Evolutionary conservation across 2,113 vertebrate genomes (phyloP), one percentile per base, ranked within the genome.

Genomic region (cat (Felis catus)): DNA sequence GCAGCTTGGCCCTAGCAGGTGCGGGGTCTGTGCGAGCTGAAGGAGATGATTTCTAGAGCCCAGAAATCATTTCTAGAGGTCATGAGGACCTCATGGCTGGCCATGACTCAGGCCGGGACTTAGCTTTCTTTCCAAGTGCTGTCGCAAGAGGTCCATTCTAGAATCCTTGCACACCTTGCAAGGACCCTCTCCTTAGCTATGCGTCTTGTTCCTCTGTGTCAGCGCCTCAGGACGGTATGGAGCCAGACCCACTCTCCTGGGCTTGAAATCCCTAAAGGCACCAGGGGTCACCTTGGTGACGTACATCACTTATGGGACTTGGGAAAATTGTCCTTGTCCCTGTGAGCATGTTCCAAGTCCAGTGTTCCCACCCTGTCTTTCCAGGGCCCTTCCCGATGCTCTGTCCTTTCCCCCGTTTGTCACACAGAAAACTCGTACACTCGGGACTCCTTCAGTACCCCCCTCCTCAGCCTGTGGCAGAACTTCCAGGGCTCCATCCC

Each of bases 401-500:
- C 58, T 27, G 7, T 27, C 48, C 14, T 29, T 39, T 19, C 14
- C 13, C 16, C 73, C 66, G 10, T 27, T 13, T 45, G 9, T 33
- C 33, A 76, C 74, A 78, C 19, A 70, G 33, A 48, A 91, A 55
- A 65, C 14, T 65, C 89, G 48, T 4, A 16, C 11, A 13, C 23
- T 19, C 21, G 39, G 66, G 55, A 70, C 27, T n/a, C 83, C 29
- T 39, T 83, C 18, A 1, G 53, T 16, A 1, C 19, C 61, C 39
- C 63, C 85, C 27, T 29, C 65, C 87, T 21, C 18, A 2, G 5
- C 33, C n/a, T 65, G 2, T 16, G 6, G 4, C 31, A 33, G 39
- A 36, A 4, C 19, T 8, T 13, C 2, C 2, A 1, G 39, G 66
- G 23, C 2, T 25, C 53, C 3, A 2, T 0, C 23, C 13, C 33